Evolutionary conservation across 2,888 invertebrate species (phyloP).

Genomic region (Cerceris rybyensis): DNA sequence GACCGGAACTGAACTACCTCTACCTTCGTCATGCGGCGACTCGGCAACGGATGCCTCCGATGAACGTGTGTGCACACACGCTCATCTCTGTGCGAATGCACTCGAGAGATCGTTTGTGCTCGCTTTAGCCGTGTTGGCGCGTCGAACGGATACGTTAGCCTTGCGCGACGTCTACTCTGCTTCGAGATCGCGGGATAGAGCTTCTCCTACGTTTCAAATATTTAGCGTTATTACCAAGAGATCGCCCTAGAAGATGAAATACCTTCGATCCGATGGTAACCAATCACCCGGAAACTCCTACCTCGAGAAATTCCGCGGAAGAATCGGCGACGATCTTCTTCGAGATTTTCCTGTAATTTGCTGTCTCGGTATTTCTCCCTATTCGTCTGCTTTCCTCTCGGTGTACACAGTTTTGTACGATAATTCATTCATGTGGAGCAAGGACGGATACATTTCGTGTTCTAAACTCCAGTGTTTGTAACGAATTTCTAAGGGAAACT

Average conservation of each 20-base stretch:
- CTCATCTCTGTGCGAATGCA: constrained; percentile 29
- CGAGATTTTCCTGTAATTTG: too few species aligned
- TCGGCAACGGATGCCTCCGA: too few species aligned
- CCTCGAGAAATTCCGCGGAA: too few species aligned
- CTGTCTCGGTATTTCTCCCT: too few species aligned
- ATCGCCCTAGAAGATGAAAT: too few species aligned
- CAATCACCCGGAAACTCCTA: too few species aligned
- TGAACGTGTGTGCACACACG: constrained; percentile 22
- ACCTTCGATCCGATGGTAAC: too few species aligned
- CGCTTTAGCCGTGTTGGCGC: constrained; percentile 12
- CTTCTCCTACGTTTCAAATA: constrained; percentile 58
- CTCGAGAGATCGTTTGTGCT: neutral
- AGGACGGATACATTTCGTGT: neutral
- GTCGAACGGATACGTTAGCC: constrained; percentile 38
- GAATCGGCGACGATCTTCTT: too few species aligned
- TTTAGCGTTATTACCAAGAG: constrained; percentile 57
- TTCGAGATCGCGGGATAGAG: constrained; percentile 38
- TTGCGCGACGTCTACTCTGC: constrained; percentile 56
- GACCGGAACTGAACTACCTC: constrained; percentile 79
- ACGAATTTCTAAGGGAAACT: too few species aligned
- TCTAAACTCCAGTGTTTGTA: neutral
- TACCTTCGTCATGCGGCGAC: constrained; percentile 20
- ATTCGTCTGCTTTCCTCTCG: too few species aligned
- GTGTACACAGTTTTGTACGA: neutral
- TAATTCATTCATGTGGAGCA: neutral